Evolutionary conservation across 2,888 invertebrate species (phyloP).

Genomic region (Pristionchus fissidentatus): DNA sequence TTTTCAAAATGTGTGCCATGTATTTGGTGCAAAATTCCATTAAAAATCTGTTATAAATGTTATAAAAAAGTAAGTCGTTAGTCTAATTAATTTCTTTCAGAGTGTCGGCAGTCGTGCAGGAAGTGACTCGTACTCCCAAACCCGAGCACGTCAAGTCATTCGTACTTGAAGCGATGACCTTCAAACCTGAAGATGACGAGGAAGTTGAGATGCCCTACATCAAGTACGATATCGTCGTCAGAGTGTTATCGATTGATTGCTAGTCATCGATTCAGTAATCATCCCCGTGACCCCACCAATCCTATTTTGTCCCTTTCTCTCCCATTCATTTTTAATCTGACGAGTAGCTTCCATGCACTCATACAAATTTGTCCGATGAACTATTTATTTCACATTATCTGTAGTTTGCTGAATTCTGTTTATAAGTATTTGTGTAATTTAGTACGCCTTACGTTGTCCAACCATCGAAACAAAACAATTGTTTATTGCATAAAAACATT

Average conservation of each 20-base stretch:
- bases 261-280: not conserved
- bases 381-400: not conserved
- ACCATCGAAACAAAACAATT: too few relatives aligned
- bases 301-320: not conserved
- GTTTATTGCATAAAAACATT: too few relatives aligned
- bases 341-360: not conserved
- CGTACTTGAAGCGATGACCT: constrained; percentile 85
- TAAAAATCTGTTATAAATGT: too few relatives aligned
- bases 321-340: constrained; percentile 4
- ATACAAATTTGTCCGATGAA: constrained; percentile 18
- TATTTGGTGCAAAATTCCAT: too few relatives aligned
- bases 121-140: constrained; percentile 92
- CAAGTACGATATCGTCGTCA: constrained; percentile 83
- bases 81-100: constrained; percentile 71
- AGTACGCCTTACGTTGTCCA: too few relatives aligned
- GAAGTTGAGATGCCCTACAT: constrained; percentile 99
- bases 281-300: not conserved
- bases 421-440: not conserved
- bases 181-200: constrained; percentile 82
- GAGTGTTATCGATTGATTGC: constrained; percentile 18
- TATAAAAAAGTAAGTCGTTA: too few relatives aligned
- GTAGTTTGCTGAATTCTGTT: too few relatives aligned
- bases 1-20: too few relatives aligned
- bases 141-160: constrained; percentile 92
- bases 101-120: constrained; percentile 81